Base-by-base conservation (phyloP, 2,888 invertebrate genomes). In the Amiota minor region DNA sequence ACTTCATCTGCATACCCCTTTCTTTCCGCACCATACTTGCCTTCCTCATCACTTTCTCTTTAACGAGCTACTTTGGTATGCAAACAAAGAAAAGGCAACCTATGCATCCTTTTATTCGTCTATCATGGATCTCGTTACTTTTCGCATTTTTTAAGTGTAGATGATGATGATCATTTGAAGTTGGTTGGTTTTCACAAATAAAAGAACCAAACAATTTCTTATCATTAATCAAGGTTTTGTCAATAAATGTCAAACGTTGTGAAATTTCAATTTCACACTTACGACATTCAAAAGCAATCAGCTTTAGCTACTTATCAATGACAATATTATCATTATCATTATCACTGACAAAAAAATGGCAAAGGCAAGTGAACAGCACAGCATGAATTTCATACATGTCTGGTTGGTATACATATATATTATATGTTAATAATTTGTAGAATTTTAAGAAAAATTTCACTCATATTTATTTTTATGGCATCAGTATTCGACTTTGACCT, bases 221-320 rank as follows among this genome's bases (percentile, higher is more conserved):
- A 80, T 88, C 88, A 89, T 89, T 89, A 89, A 89, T 89, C 89
- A 89, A 79, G 81, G 78, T 78, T 82, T 85, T 83, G 89, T 88
- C 89, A 87, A 89, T 89, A 89, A 89, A 89, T 88, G 89, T 89
- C 89, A 86, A 35, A 77, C 75, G 76, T 81, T 83, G 86, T 86
- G 84, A 89, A 88, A 88, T 88, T 88, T 79, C 77, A 86, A 85
- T 89, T 88, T 87, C 84, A 81, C 86, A 88, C 77, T 65, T 78
- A 70, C 64, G 45, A 72, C 67, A 79, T 76, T 74, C 80, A 71
- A 78, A 73, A 78, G 18, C 79, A 86, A 80, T 85, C 84, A 81
- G 50, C 81, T 14, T 59, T 12, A 47, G 53, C 53, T 50, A 50
- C 53, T 46, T 16, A 53, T 46, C 16, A 69, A 67, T 71, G 70